Base-by-base conservation (phyloP, 2,797 vertebrate species). In the Lepilemur septentrionalis region DNA sequence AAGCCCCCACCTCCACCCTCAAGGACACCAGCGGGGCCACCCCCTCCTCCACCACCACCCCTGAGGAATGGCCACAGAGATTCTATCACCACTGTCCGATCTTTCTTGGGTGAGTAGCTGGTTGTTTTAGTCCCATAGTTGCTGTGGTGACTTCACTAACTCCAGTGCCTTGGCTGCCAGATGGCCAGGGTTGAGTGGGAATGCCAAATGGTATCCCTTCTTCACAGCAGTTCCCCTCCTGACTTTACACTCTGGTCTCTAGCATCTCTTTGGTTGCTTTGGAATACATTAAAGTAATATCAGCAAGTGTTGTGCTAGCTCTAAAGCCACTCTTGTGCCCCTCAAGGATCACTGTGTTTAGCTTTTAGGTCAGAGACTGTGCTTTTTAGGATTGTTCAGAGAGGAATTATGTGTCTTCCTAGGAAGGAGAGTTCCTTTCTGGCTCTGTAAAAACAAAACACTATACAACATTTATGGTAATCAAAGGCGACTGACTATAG, bases 31-130 rank as follows among this genome's bases (percentile, higher is more conserved):
- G 99, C 99, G 0, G 99, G 98, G 57, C 99, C 99, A 1, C 99
- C 99, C 0, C 99, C 99, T 0, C 99, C 99, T 0, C 99, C 99
- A 1, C 99, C 99, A 0, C 99, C 99, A 0, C 99, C 99, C 1
- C 84, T 99, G 95, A 99, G 99, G 72, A 99, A 99, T 2, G 99
- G 99, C 90, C 99, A 99, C 98, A 97, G 99, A 38, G 99, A 99
- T 89, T 98, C 99, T 70, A 98, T 99, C 92, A 98, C 99, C 90
- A 97, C 98, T 1, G 99, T 99, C 89, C 99, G 99, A 95, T 98
- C 99, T 28, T 99, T 99, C 97, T 96, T 98, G 97, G 99, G 99
- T 99, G 98, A 99, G 99, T 98, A 92, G 43, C 73, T 35, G 2
- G 7, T 20, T 59, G 9, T 70, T 76, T 55, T 59, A 15, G 61